These are phyloP conservation scores for Spilogale gracilis DNA, from an alignment of 2,113 vertebrate genomes.

Conservation along the genomic window DNA sequence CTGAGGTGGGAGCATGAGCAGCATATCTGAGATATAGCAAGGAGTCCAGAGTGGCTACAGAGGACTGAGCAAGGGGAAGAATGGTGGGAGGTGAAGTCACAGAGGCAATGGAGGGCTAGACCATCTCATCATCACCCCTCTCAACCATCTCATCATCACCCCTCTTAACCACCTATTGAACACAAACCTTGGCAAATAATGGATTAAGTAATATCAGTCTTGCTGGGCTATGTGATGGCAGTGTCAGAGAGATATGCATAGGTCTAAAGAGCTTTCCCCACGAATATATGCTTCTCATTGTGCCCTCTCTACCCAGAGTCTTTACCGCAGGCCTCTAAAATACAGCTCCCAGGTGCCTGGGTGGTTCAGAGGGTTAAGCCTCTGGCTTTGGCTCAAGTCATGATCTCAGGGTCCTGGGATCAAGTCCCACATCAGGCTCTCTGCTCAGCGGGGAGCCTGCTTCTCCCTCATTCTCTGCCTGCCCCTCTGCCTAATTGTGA, in stretches of 20 bases:
- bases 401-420: no score
- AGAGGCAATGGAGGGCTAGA: background rate
- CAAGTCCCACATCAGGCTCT: no score
- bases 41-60: background rate
- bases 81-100: background rate
- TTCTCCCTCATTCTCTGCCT: no score
- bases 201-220: background rate
- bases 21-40: background rate
- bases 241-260: background rate
- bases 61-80: background rate
- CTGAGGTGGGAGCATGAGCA: background rate
- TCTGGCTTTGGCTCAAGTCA: no score
- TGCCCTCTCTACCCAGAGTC: constrained; percentile 17
- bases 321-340: background rate
- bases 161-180: background rate
- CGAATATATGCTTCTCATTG: background rate
- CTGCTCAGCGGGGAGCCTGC: no score
- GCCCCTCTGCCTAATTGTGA: no score
- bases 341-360: no score
- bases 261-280: background rate
- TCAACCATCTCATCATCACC: background rate
- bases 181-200: background rate
- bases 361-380: no score
- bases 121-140: background rate
- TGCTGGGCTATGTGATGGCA: background rate